Conservation (phyloP, 2,888 invertebrate species). For the Atethmia centrago region DNA sequence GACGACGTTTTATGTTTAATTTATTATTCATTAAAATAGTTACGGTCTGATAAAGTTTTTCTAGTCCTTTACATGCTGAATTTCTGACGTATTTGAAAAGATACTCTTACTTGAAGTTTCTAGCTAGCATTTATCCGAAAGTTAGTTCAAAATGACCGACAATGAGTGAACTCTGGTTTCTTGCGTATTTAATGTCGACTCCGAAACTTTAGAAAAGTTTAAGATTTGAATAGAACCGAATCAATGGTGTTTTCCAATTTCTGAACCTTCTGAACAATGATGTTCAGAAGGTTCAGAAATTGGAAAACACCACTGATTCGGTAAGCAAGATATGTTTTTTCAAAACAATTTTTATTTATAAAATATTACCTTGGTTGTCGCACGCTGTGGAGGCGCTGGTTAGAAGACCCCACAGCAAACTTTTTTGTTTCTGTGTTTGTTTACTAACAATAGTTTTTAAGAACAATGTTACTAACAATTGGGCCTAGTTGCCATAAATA, state of each 20-base stretch:
- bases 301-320: no score
- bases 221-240: not conserved
- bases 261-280: not conserved
- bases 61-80: not conserved
- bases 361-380: no score
- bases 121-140: not conserved
- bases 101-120: not conserved
- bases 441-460: no score
- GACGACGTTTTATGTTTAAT: slow-evolving; percentile 1
- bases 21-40: slow-evolving; percentile 39
- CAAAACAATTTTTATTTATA: no score
- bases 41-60: not conserved
- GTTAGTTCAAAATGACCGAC: not conserved
- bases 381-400: no score
- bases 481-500: no score
- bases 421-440: no score
- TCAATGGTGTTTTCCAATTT: not conserved
- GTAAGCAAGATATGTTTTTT: no score
- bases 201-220: not conserved
- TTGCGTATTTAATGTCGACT: not conserved
- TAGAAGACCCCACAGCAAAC: no score
- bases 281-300: no score
- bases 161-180: not conserved
- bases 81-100: not conserved
- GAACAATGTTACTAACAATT: no score